phyloP scores from a whole-genome alignment of 2,113 vertebrate species.

The Gorilla gorilla region DNA sequence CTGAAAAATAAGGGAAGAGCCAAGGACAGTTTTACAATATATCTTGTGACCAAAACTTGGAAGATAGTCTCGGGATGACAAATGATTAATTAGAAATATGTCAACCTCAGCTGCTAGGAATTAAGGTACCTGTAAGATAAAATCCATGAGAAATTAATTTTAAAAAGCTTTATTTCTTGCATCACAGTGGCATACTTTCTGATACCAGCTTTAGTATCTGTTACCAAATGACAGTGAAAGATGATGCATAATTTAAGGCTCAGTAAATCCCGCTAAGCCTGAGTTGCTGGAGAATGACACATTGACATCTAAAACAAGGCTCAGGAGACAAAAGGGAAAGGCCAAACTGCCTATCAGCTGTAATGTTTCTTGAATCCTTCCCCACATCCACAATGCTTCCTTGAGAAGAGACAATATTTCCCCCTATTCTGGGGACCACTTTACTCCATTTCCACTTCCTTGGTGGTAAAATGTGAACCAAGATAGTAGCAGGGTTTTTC shows the following conservation, averaged over 20 bases:
- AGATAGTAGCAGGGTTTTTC: not conserved
- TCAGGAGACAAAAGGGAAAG: not conserved
- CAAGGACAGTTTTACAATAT: conserved; percentile 27
- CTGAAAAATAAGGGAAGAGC: not conserved
- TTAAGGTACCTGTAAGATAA: conserved; percentile 6
- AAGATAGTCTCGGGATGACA: conserved; percentile 1
- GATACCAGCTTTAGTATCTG: not conserved
- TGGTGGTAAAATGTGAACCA: not conserved
- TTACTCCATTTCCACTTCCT: not conserved
- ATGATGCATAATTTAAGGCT: conserved; percentile 14
- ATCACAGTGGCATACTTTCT: not conserved
- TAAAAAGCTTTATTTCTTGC: not conserved
- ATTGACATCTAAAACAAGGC: not conserved
- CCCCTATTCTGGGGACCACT: not conserved
- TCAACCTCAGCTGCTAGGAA: not conserved
- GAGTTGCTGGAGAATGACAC: not conserved
- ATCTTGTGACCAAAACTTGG: conserved; percentile 3
- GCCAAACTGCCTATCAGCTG: accelerated
- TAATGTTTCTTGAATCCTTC: not conserved
- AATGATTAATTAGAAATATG: conserved; percentile 35
- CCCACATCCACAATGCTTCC: not conserved
- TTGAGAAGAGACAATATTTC: not conserved
- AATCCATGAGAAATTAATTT: conserved; percentile 44
- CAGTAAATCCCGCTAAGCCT: not conserved
- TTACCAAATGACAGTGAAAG: conserved; percentile 6